phyloP scores from a whole-genome alignment of 1,140 invertebrate species.

The Drosophila hydei region DNA sequence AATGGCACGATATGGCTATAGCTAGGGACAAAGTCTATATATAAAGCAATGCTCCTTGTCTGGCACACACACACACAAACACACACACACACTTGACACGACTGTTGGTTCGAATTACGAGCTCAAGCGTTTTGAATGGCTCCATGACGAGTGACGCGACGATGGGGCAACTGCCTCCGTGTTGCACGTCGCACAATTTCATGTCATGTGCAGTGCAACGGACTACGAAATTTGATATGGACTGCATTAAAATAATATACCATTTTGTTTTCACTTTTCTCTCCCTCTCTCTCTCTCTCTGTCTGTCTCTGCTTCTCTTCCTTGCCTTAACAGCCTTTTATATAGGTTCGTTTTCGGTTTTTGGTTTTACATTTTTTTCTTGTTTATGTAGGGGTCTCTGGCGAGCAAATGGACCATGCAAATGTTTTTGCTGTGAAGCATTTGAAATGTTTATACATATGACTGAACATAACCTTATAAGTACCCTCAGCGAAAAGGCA shows the following conservation, averaged over 20 bases:
- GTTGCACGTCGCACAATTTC: constrained; percentile 42
- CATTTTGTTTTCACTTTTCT: constrained; percentile 61
- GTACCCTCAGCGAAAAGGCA: constrained; percentile 39
- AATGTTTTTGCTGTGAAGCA: constrained; percentile 62
- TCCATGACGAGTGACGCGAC: constrained; percentile 58
- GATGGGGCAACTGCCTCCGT: neutral
- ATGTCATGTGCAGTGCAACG: constrained; percentile 43
- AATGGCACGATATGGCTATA: constrained; percentile 4
- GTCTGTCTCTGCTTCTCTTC: neutral
- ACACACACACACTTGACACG: constrained; percentile 68
- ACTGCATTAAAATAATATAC: constrained; percentile 73
- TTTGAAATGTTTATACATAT: constrained; percentile 69
- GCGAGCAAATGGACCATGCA: constrained; percentile 68
- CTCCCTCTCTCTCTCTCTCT: neutral
- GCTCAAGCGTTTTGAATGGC: constrained; percentile 32
- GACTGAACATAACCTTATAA: constrained; percentile 37
- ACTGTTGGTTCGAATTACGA: constrained; percentile 68
- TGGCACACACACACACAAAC: constrained; percentile 26
- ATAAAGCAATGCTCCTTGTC: constrained; percentile 55
- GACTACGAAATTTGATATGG: constrained; percentile 68
- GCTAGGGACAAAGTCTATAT: constrained; percentile 28
- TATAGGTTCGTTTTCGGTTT: constrained; percentile 15
- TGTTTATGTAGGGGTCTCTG: constrained; percentile 22
- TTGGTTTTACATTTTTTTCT: constrained; percentile 10
- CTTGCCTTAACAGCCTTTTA: constrained; percentile 38